Conservation (phyloP, 2,113 vertebrate genomes). For the Hyaena hyaena region DNA sequence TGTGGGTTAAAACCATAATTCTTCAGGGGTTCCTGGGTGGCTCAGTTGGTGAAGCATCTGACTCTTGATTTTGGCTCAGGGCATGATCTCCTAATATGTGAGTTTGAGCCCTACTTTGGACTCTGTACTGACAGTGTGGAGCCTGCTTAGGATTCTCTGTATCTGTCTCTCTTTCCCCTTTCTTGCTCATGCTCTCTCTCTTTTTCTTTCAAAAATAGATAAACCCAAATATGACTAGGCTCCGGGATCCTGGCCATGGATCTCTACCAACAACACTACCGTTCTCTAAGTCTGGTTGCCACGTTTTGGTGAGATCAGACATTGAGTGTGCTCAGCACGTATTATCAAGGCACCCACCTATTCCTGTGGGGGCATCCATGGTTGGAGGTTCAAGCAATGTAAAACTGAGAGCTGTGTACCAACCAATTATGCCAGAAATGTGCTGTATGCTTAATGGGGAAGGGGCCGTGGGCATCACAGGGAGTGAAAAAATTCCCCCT, state of each 20-base stretch:
- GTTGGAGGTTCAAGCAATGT: neutral
- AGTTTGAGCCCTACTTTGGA: too few relatives aligned
- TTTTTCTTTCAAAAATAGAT: too few relatives aligned
- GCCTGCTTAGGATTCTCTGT: too few relatives aligned
- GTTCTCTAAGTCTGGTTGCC: neutral
- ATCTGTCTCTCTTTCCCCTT: too few relatives aligned
- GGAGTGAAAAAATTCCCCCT: neutral
- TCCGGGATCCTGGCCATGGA: neutral
- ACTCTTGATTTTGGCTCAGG: too few relatives aligned
- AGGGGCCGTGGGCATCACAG: neutral
- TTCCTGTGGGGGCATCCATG: neutral
- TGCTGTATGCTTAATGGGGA: neutral
- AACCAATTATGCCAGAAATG: neutral
- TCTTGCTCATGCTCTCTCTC: too few relatives aligned
- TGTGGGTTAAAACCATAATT: neutral
- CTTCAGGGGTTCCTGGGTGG: neutral
- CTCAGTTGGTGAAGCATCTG: too few relatives aligned
- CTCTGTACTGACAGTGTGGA: too few relatives aligned
- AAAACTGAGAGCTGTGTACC: neutral
- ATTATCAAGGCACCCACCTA: neutral
- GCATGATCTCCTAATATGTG: too few relatives aligned
- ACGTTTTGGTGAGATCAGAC: neutral
- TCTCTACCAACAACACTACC: neutral
- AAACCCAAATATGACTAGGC: neutral
- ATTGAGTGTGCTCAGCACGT: neutral